Conservation (phyloP, 2,113 vertebrate genomes). For the Lampris incognitus region DNA sequence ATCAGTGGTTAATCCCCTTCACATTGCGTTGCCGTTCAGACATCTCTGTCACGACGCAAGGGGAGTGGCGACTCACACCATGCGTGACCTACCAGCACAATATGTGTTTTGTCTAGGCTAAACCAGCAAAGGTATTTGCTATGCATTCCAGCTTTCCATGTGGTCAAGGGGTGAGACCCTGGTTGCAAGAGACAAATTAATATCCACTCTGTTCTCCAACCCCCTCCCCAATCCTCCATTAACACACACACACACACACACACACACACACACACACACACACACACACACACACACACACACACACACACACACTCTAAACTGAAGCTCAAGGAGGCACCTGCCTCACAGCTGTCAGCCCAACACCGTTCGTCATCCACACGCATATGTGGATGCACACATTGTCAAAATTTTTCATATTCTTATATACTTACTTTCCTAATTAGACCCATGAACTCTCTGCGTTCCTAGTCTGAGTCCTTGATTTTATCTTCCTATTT, state of each 20-base stretch:
- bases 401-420: not conserved
- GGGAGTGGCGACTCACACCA: slow-evolving; percentile 76
- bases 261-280: not conserved
- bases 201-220: slow-evolving; percentile 62
- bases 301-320: not conserved
- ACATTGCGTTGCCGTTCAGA: slow-evolving; percentile 74
- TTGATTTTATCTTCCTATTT: not conserved
- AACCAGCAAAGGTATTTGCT: slow-evolving; percentile 74
- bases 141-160: slow-evolving; percentile 79
- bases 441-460: not conserved
- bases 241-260: not conserved
- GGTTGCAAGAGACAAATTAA: slow-evolving; percentile 78
- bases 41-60: slow-evolving; percentile 73
- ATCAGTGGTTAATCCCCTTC: slow-evolving; percentile 74
- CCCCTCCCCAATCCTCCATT: slow-evolving; percentile 34
- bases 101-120: slow-evolving; percentile 82
- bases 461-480: not conserved
- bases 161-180: slow-evolving; percentile 58
- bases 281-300: not conserved
- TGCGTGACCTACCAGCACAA: slow-evolving; percentile 76
- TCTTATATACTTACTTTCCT: too few relatives aligned
- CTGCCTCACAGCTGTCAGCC: slow-evolving; percentile 77
- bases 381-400: not conserved
- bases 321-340: slow-evolving; percentile 62
- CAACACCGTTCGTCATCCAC: slow-evolving; percentile 18